phyloP scores from a whole-genome alignment of 2,113 vertebrate genomes.

The Merops nubicus region DNA sequence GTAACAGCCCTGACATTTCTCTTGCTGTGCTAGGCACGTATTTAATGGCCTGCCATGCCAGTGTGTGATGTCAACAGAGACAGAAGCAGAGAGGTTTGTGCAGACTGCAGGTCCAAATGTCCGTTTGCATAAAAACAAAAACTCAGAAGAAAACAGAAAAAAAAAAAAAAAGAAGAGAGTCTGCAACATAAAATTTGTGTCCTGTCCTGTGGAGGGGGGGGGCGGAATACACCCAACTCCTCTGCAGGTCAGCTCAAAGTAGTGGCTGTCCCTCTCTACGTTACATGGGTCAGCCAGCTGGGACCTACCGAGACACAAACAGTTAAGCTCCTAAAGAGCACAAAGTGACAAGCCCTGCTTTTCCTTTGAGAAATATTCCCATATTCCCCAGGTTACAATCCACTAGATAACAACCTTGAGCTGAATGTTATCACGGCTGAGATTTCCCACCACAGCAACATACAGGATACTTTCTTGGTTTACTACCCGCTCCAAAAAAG shows the following conservation, averaged over 20 bases:
- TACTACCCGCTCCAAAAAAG: background rate
- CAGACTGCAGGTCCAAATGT: background rate
- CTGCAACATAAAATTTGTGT: background rate
- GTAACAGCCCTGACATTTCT: background rate
- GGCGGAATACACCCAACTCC: background rate
- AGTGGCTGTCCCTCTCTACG: background rate
- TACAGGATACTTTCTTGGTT: constrained; percentile 61
- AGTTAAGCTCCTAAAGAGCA: background rate
- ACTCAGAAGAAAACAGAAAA: rapidly evolving
- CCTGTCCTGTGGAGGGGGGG: background rate
- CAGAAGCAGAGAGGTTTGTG: background rate
- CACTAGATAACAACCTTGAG: constrained; percentile 50
- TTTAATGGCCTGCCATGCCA: background rate
- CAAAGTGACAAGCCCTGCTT: constrained; percentile 8
- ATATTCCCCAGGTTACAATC: constrained; percentile 53
- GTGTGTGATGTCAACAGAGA: background rate
- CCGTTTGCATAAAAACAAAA: background rate
- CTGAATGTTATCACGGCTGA: constrained; percentile 45
- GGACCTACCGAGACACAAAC: background rate
- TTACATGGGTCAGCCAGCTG: background rate
- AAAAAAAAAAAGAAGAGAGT: background rate
- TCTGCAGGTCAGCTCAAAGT: background rate
- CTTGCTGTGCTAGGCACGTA: background rate
- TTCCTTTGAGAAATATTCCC: constrained; percentile 56
- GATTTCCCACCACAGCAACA: constrained; percentile 51